Percentiles rank a stretch among this genome's conserved stretches.
These are phyloP conservation scores for Tiliacea aurago DNA, from an alignment of 2,888 invertebrate species.

Conservation along the genomic window DNA sequence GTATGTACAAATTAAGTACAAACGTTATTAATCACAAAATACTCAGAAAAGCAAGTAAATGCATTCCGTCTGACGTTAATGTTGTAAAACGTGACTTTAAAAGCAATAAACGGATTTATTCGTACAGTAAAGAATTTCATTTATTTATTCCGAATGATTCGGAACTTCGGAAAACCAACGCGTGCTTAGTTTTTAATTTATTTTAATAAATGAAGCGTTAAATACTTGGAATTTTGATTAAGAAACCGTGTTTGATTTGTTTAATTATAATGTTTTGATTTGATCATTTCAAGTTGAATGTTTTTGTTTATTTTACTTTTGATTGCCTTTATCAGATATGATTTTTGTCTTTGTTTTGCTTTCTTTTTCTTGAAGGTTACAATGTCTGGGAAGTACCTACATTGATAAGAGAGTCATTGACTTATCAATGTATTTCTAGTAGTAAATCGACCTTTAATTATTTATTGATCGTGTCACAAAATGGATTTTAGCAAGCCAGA, in stretches of 20 bases:
- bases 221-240: not conserved
- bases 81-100: not conserved
- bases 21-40: not conserved
- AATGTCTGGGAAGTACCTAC: not conserved
- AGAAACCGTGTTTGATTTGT: not conserved
- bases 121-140: not conserved
- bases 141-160: not conserved
- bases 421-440: not conserved
- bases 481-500: not conserved
- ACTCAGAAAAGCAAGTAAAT: not conserved
- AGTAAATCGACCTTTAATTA: not conserved
- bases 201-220: not conserved
- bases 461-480: no score
- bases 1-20: not conserved
- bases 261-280: not conserved
- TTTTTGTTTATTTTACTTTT: not conserved
- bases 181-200: not conserved
- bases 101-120: constrained; percentile 3
- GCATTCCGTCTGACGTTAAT: constrained; percentile 1
- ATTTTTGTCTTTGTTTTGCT: not conserved
- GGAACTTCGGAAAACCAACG: not conserved
- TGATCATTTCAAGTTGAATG: not conserved
- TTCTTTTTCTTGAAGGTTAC: not conserved
- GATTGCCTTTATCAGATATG: not conserved
- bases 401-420: not conserved